A percentile compares a stretch with the other conserved stretches of the same genome.
These are phyloP conservation scores for Tarsius wallacei DNA, from an alignment of 2,797 vertebrate species.

Conservation along the genomic window DNA sequence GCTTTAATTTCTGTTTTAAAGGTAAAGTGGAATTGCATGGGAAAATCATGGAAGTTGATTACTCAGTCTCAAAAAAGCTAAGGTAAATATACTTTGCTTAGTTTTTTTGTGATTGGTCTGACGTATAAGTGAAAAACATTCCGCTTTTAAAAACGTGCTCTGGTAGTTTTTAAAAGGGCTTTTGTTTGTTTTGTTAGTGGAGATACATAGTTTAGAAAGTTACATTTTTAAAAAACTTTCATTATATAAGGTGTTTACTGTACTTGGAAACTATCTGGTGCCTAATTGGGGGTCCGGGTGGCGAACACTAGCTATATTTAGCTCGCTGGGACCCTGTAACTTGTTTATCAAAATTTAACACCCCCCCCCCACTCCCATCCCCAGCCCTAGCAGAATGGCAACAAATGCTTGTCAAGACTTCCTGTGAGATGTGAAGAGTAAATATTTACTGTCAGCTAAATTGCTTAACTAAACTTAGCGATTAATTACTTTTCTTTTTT, in stretches of 20 bases:
- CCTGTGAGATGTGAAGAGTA: conserved; percentile 82
- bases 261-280: conserved; percentile 73
- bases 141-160: conserved; percentile 54
- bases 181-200: conserved; percentile 73
- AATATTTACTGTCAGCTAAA: conserved; percentile 82
- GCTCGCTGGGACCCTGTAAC: conserved; percentile 61
- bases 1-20: conserved; percentile 90
- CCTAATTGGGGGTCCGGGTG: conserved; percentile 54
- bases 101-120: conserved; percentile 64
- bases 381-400: conserved; percentile 66
- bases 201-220: conserved; percentile 71
- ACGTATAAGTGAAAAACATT: conserved; percentile 61
- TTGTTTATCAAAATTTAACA: conserved; percentile 71
- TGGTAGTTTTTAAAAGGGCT: conserved; percentile 30
- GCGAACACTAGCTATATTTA: conserved; percentile 21
- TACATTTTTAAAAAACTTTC: conserved; percentile 85
- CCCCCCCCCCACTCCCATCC: conserved; percentile 23
- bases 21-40: conserved; percentile 98
- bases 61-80: conserved; percentile 97
- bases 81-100: conserved; percentile 92
- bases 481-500: conserved; percentile 74
- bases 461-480: conserved; percentile 77
- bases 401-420: conserved; percentile 82
- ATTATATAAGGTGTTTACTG: conserved; percentile 83
- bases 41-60: conserved; percentile 98